Evolutionary conservation across 2,888 invertebrate species (phyloP).

Genomic region (Metellina segmentata): DNA sequence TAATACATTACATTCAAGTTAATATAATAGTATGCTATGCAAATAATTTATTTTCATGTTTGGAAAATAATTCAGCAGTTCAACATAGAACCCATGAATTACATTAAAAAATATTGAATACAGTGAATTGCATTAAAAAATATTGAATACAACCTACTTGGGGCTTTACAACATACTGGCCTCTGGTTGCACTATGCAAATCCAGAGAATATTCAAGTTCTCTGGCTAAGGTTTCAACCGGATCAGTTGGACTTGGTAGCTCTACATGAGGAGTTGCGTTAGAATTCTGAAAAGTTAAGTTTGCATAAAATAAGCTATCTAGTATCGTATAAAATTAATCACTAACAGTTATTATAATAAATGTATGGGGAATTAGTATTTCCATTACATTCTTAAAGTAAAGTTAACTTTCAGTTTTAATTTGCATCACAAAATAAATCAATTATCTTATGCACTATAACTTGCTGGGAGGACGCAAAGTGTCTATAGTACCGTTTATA

Average conservation of each 20-base stretch:
- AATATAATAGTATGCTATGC: too few species aligned
- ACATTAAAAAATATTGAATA: not conserved
- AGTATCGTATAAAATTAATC: too few species aligned
- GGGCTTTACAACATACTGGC: conserved; percentile 85
- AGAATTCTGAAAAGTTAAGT: conserved; percentile 26
- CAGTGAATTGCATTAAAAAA: not conserved
- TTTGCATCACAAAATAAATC: too few species aligned
- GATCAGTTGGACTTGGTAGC: conserved; percentile 89
- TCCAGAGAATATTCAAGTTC: conserved; percentile 93
- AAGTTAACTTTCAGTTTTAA: too few species aligned
- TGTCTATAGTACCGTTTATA: too few species aligned
- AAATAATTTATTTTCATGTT: too few species aligned
- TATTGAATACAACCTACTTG: conserved; percentile 81
- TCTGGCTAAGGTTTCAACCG: conserved; percentile 88
- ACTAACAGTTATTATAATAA: not conserved
- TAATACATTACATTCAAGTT: too few species aligned
- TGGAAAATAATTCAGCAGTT: not conserved
- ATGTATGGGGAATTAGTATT: not conserved
- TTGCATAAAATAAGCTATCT: not conserved
- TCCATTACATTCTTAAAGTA: too few species aligned
- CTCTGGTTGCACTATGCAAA: conserved; percentile 85
- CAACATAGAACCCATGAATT: not conserved
- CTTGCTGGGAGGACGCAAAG: too few species aligned
- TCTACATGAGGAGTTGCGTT: not conserved
- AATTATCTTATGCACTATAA: too few species aligned